Base-by-base conservation (phyloP, 2,113 vertebrate species). In the Mesembrinibis cayennensis region DNA sequence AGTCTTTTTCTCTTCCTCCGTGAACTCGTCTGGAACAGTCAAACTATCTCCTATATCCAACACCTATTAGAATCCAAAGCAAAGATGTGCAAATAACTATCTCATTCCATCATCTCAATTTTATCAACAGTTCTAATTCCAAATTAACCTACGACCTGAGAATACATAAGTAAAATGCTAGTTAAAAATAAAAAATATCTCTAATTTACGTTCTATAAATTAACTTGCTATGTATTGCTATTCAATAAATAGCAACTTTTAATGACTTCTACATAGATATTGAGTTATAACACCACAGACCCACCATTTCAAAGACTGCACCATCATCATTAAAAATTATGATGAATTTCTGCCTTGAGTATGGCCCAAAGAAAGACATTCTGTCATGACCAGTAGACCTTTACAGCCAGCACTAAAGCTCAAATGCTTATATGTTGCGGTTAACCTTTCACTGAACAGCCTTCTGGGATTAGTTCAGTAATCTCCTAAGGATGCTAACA, bases 21-120 rank as follows among this genome's bases (percentile, higher is more conserved):
- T 99, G 96, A 99, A 99, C 71, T 99, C 99, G 96, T 99, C 99
- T 22, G 99, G 99, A 93, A 99, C 98, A 88, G 99, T 98, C 56
- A 99, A 97, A 86, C 99, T 99, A 79, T 99, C 99, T 19, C 99
- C 99, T 87, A 99, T 99, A 96, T 99, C 99, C 97, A 99, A 98
- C n/a, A 99, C 98, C 99, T 99, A 84, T 96, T 23, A 71, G 86
- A 88, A 96, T n/a, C 27, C 61, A 95, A 96, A 97, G 89, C 73
- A 94, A 77, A 93, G 21, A 74, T 34, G 34, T 82, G 44, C 44
- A 73, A 76, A 3, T 20, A 55, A 58, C 40, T 52, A 21, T 53
- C 40, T 58, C 42, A 8, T 59, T 82, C 74, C 67, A 93, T 30
- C 61, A 77, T 22, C 47, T 77, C 18, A 16, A 67, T 77, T 81